phyloP scores from a whole-genome alignment of 2,797 vertebrate species.

The Oreochromis grahami region DNA sequence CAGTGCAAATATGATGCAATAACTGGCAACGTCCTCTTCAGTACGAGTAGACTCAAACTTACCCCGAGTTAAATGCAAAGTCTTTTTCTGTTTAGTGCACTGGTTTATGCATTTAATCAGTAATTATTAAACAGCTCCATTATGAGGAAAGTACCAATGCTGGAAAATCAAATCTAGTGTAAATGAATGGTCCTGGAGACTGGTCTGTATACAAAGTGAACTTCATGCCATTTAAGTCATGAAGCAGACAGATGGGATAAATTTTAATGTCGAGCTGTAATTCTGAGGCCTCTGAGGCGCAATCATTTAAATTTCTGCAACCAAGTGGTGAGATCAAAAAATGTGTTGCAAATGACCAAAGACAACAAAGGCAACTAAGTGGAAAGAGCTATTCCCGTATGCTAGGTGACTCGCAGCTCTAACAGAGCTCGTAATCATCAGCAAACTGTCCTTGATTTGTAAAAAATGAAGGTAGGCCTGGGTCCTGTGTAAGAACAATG shows the following conservation, averaged over 20 bases:
- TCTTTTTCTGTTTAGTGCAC: neutral
- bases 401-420: neutral
- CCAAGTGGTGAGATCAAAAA: neutral
- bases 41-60: neutral
- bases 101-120: neutral
- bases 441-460: neutral
- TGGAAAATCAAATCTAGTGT: neutral
- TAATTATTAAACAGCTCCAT: neutral
- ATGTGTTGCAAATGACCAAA: neutral
- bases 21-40: neutral
- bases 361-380: neutral
- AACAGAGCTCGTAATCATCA: fast-evolving
- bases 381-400: neutral
- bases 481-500: neutral
- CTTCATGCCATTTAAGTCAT: conserved; percentile 2
- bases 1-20: conserved; percentile 1
- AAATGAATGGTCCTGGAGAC: neutral
- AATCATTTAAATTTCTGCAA: neutral
- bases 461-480: neutral
- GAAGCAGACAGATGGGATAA: neutral
- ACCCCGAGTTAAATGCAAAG: neutral
- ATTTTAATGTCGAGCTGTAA: neutral
- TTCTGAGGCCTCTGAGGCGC: neutral
- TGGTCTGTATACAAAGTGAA: neutral
- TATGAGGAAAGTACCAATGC: neutral